phyloP scores from a whole-genome alignment of 2,888 invertebrate species.

The Orthonychiurus folsomi region DNA sequence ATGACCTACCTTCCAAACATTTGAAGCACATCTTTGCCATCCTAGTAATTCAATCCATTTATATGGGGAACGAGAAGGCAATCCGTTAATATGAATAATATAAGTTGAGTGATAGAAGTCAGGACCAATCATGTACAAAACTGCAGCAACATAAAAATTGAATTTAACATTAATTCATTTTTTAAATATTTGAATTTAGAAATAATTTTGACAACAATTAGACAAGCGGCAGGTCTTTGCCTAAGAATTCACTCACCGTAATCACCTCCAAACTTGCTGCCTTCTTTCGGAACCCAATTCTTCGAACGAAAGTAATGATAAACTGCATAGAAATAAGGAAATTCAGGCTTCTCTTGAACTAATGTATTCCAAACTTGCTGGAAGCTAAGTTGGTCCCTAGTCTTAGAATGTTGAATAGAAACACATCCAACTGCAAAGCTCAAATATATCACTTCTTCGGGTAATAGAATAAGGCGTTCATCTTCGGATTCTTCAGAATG shows the following conservation, averaged over 20 bases:
- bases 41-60: constrained; percentile 33
- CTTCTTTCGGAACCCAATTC: constrained; percentile 37
- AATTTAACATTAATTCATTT: constrained; percentile 3
- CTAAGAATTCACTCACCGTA: no score
- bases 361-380: constrained; percentile 30
- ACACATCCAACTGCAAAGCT: constrained; percentile 37
- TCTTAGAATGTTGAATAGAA: constrained; percentile 20
- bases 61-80: constrained; percentile 25
- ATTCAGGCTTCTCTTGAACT: constrained; percentile 27
- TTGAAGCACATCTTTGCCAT: constrained; percentile 30
- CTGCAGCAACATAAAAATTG: no score
- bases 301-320: constrained; percentile 38
- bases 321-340: constrained; percentile 32
- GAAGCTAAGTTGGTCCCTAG: constrained; percentile 24
- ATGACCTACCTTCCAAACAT: constrained; percentile 28
- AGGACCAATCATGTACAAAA: constrained; percentile 36
- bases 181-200: constrained; percentile 11
- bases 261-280: constrained; percentile 29
- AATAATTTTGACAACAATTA: neutral
- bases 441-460: constrained; percentile 38
- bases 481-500: constrained; percentile 16
- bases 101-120: constrained; percentile 33
- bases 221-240: constrained; percentile 1
- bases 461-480: constrained; percentile 33
- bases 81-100: constrained; percentile 31